These are phyloP conservation scores for Drosophila meridionalis DNA, from an alignment of 2,888 invertebrate genomes.

Conservation along the genomic window DNA sequence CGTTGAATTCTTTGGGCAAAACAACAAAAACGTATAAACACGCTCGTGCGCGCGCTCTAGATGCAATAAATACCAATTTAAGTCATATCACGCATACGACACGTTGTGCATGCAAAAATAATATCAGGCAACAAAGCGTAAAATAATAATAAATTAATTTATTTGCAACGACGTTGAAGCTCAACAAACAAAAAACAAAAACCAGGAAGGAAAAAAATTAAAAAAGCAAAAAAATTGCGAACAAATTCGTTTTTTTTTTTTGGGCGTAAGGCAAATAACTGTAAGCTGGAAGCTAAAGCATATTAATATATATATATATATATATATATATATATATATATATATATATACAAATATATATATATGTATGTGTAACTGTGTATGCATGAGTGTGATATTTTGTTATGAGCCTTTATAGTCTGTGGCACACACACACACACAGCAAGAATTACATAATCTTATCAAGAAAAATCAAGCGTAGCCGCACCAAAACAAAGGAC, in stretches of 20 bases:
- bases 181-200: slow-evolving; percentile 13
- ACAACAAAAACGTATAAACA: neutral
- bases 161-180: slow-evolving; percentile 61
- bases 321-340: neutral
- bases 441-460: slow-evolving; percentile 68
- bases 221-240: slow-evolving; percentile 33
- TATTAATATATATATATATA: slow-evolving; percentile 52
- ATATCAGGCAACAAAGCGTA: slow-evolving; percentile 48
- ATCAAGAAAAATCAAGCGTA: slow-evolving; percentile 70
- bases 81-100: slow-evolving; percentile 72
- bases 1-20: slow-evolving; percentile 8
- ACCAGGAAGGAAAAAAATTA: slow-evolving; percentile 10
- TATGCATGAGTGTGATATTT: slow-evolving; percentile 9
- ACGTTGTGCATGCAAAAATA: slow-evolving; percentile 65
- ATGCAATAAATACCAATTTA: slow-evolving; percentile 68
- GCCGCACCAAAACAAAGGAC: slow-evolving; percentile 58
- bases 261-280: slow-evolving; percentile 40
- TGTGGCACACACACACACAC: slow-evolving; percentile 23
- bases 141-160: slow-evolving; percentile 78
- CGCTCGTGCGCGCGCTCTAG: slow-evolving; percentile 17
- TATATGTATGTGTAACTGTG: neutral
- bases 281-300: slow-evolving; percentile 48
- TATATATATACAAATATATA: slow-evolving; percentile 10
- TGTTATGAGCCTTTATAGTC: slow-evolving; percentile 62
- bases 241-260: slow-evolving; percentile 41